Evolutionary conservation across 2,888 invertebrate species (phyloP).

Genomic region (Pinctada fucata): DNA sequence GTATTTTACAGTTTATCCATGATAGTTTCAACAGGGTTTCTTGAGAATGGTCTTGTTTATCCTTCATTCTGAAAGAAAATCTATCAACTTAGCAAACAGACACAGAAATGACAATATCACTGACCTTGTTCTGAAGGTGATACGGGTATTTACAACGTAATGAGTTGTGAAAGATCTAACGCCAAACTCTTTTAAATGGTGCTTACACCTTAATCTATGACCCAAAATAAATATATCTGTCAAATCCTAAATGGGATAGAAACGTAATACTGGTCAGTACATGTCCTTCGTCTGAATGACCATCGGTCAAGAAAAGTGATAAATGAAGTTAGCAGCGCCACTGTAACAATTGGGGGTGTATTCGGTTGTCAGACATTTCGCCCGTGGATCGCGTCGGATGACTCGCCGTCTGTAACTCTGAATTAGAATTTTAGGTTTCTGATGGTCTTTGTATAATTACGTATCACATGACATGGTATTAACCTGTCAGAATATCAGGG

Average conservation of each 20-base stretch:
- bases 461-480: not conserved
- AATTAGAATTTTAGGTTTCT: not conserved
- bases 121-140: too few relatives aligned
- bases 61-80: too few relatives aligned
- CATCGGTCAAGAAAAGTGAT: constrained; percentile 14
- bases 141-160: too few relatives aligned
- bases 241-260: constrained; percentile 17
- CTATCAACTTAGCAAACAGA: too few relatives aligned
- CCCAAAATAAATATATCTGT: constrained; percentile 17
- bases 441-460: not conserved
- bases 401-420: not conserved
- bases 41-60: too few relatives aligned
- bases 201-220: not conserved
- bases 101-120: too few relatives aligned
- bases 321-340: constrained; percentile 27
- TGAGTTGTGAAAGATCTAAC: too few relatives aligned
- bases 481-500: constrained; percentile 2
- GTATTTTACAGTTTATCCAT: too few relatives aligned
- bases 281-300: constrained; percentile 11
- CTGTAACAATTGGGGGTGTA: constrained; percentile 14
- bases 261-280: constrained; percentile 27
- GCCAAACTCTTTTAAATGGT: not conserved
- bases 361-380: not conserved
- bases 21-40: too few relatives aligned
- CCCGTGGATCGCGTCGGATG: not conserved